These are phyloP conservation scores for Euwallacea similis DNA, from an alignment of 1,140 invertebrate genomes.

Conservation along the genomic window DNA sequence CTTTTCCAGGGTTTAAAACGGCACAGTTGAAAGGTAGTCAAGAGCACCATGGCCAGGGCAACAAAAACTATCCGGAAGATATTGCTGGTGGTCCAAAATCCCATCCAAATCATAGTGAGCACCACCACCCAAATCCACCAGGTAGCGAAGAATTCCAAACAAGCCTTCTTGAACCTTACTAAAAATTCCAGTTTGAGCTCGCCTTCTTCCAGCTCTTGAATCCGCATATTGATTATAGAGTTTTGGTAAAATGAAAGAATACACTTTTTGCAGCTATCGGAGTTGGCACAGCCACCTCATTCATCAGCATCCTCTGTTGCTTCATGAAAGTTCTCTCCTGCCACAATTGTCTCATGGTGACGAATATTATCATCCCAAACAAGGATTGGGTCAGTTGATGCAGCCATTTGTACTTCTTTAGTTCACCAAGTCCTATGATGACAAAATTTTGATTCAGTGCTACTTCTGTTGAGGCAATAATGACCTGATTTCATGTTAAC, in stretches of 20 bases:
- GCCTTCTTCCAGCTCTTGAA: slow-evolving; percentile 6
- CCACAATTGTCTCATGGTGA: slow-evolving; percentile 20
- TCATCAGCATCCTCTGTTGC: background rate
- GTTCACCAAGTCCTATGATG: background rate
- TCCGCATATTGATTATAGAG: background rate
- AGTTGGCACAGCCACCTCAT: background rate
- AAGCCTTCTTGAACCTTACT: background rate
- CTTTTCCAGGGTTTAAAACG: slow-evolving; percentile 26
- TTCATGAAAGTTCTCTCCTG: slow-evolving; percentile 9
- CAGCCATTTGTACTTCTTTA: slow-evolving; percentile 8
- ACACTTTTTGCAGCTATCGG: background rate
- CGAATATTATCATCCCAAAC: slow-evolving; percentile 22
- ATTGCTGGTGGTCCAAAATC: slow-evolving; percentile 15
- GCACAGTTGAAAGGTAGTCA: slow-evolving; percentile 18
- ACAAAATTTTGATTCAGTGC: background rate
- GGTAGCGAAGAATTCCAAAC: slow-evolving; percentile 9
- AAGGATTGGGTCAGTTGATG: slow-evolving; percentile 19
- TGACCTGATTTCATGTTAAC: slow-evolving; percentile 7
- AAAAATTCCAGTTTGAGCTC: background rate
- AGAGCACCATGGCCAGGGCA: slow-evolving; percentile 9
- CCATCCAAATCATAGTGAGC: slow-evolving; percentile 21
- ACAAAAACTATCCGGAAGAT: slow-evolving; percentile 18
- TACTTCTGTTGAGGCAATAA: too few relatives aligned
- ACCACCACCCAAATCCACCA: slow-evolving; percentile 30
- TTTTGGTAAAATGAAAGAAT: background rate